Conservation (phyloP, 53 echinoderm and acorn worm genomes). For the Pentamera pediparva region DNA sequence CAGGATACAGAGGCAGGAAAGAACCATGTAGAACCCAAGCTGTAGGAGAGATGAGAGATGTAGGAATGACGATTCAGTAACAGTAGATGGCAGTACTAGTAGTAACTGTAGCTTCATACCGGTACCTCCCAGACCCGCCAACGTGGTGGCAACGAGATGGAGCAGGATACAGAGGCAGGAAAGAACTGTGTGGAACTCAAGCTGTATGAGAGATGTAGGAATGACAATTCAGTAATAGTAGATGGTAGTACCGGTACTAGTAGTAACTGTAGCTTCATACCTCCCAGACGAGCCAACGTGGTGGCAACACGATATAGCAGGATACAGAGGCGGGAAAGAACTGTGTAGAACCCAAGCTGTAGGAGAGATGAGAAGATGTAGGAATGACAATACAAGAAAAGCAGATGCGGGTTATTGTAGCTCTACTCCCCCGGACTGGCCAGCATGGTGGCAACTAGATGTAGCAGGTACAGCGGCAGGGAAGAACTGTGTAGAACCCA, state of each 20-base stretch:
- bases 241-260: too few relatives aligned
- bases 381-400: too few relatives aligned
- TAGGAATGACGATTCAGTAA: too few relatives aligned
- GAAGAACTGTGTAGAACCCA: conserved; percentile 27
- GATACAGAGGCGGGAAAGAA: conserved; percentile 27
- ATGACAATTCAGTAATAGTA: too few relatives aligned
- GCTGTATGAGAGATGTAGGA: too few relatives aligned
- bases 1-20: conserved; percentile 25
- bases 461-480: conserved; percentile 24
- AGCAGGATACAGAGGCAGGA: neutral
- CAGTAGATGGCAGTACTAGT: too few relatives aligned
- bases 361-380: neutral
- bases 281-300: conserved; percentile 19
- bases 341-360: conserved; percentile 30
- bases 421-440: conserved; percentile 40
- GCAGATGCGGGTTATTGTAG: too few relatives aligned
- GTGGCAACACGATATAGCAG: conserved; percentile 25
- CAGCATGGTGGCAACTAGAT: conserved; percentile 20
- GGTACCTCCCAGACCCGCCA: conserved; percentile 8
- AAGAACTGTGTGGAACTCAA: neutral
- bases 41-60: neutral
- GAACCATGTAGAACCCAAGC: conserved; percentile 30
- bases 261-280: conserved; percentile 69
- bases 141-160: neutral
- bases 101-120: too few relatives aligned